phyloP scores from a whole-genome alignment of 2,797 vertebrate genomes.

The Fistularia commersonii region DNA sequence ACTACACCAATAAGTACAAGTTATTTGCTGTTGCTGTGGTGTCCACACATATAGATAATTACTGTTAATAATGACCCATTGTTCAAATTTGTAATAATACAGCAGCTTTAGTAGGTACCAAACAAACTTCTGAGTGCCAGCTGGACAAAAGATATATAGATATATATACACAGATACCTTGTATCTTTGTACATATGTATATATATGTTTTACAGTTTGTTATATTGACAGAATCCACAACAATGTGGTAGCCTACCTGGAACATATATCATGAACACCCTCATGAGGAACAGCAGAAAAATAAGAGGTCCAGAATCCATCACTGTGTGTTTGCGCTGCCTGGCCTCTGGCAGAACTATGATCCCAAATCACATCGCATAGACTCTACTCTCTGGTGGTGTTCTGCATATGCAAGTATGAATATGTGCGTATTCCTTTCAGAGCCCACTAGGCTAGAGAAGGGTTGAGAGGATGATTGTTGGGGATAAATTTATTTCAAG shows the following conservation, averaged over 20 bases:
- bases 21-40: too few relatives aligned
- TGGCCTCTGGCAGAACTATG: slow-evolving; percentile 27
- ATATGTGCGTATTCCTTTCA: slow-evolving; percentile 10
- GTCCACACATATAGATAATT: too few relatives aligned
- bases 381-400: slow-evolving; percentile 22
- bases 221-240: not conserved
- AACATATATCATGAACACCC: slow-evolving; percentile 38
- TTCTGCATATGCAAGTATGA: slow-evolving; percentile 12
- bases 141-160: too few relatives aligned
- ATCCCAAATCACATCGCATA: slow-evolving; percentile 22
- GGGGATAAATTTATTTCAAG: slow-evolving; percentile 60
- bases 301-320: slow-evolving; percentile 50
- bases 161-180: too few relatives aligned
- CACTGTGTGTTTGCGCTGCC: slow-evolving; percentile 9
- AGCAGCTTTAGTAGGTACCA: too few relatives aligned
- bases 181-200: too few relatives aligned
- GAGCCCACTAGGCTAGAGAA: not conserved
- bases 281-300: slow-evolving; percentile 32
- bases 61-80: too few relatives aligned
- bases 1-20: too few relatives aligned
- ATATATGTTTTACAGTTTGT: too few relatives aligned
- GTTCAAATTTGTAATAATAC: too few relatives aligned
- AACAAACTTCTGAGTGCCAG: too few relatives aligned
- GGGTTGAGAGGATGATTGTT: slow-evolving; percentile 45
- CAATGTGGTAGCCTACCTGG: slow-evolving; percentile 48